A percentile compares a stretch with the other conserved stretches of the same genome.
phyloP scores from a whole-genome alignment of 2,113 vertebrate species.

The Philantomba maxwellii region DNA sequence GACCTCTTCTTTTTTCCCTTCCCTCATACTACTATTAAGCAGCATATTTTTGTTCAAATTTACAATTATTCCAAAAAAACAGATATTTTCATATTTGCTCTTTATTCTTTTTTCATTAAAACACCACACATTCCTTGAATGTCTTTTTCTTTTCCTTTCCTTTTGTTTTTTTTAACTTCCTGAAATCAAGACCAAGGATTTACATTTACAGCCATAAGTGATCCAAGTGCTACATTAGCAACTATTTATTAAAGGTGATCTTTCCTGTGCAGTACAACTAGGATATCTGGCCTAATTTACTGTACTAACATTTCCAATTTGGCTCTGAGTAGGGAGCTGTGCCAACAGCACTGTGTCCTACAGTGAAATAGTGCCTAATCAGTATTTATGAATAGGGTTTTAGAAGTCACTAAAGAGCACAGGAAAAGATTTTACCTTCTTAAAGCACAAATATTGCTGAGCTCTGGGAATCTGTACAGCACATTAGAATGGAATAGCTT shows the following conservation, averaged over 20 bases:
- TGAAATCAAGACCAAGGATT: constrained; percentile 53
- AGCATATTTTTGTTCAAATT: not conserved
- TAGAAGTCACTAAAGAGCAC: constrained; percentile 76
- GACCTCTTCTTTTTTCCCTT: not conserved
- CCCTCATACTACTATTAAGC: not conserved
- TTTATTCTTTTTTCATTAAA: constrained; percentile 12
- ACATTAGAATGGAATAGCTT: constrained; percentile 65
- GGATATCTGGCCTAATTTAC: constrained; percentile 75
- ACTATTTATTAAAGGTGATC: constrained; percentile 76
- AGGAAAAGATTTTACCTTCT: constrained; percentile 66
- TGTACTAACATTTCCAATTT: constrained; percentile 75
- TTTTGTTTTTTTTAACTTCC: not conserved
- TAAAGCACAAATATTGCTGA: constrained; percentile 74
- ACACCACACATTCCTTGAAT: constrained; percentile 20
- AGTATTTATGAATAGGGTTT: constrained; percentile 81
- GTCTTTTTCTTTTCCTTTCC: not conserved
- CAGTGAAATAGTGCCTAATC: constrained; percentile 77
- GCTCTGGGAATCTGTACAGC: constrained; percentile 54
- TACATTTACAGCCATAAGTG: constrained; percentile 58
- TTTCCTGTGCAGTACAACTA: constrained; percentile 64
- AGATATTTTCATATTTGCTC: not conserved
- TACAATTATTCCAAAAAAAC: not conserved
- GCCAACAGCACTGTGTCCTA: constrained; percentile 48
- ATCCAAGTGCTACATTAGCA: constrained; percentile 61
- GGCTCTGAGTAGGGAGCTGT: constrained; percentile 51